These are phyloP conservation scores for Drymodes brunneopygia DNA, from an alignment of 2,113 vertebrate species.

Conservation along the genomic window DNA sequence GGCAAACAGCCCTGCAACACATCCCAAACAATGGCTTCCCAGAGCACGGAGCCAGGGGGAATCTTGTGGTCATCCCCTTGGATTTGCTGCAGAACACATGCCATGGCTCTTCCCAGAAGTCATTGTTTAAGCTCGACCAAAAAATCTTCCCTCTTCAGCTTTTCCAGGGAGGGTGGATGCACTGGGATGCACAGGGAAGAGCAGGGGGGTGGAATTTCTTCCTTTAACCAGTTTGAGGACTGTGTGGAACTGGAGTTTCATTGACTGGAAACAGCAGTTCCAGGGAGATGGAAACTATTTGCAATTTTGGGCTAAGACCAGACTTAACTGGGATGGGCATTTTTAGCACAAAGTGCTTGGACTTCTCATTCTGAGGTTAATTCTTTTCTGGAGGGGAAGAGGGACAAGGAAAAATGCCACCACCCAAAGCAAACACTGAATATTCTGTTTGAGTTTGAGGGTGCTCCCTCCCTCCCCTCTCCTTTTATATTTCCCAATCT, in stretches of 20 bases:
- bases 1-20: conserved; percentile 54
- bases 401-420: not conserved
- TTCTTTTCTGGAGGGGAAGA: not conserved
- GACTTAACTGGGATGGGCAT: not conserved
- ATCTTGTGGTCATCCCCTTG: conserved; percentile 53
- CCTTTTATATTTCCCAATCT: not conserved
- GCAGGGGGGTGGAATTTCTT: not conserved
- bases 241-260: not conserved
- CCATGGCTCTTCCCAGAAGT: conserved; percentile 43
- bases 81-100: conserved; percentile 50
- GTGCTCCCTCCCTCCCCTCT: not conserved
- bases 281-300: conserved; percentile 12
- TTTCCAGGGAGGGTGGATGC: conserved; percentile 6
- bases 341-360: not conserved
- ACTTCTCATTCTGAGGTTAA: not conserved
- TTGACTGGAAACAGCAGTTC: not conserved
- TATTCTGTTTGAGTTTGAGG: not conserved
- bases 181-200: not conserved
- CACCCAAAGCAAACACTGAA: not conserved
- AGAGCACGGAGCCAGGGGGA: conserved; percentile 45
- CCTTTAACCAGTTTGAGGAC: not conserved
- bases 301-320: not conserved
- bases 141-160: not conserved
- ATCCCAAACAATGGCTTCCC: conserved; percentile 58
- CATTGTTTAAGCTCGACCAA: conserved; percentile 5